Evolutionary conservation across 2,797 vertebrate species (phyloP).

Genomic region (Pteronotus mesoamericanus): DNA sequence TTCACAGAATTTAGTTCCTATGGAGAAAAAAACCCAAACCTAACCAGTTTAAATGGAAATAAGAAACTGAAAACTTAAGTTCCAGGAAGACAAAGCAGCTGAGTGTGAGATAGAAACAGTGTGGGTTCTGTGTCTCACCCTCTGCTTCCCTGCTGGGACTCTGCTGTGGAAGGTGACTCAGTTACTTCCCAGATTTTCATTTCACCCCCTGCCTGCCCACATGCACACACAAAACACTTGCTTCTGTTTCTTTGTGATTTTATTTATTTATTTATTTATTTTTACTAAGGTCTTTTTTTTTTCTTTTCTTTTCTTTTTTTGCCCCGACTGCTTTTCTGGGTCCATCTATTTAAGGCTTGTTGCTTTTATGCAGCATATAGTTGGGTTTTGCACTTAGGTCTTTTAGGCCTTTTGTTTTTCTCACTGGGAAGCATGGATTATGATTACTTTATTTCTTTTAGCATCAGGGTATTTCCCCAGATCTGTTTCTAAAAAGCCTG

Average conservation of each 20-base stretch:
- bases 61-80: neutral
- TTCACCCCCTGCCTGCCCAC: neutral
- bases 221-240: neutral
- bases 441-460: constrained; percentile 8
- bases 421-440: neutral
- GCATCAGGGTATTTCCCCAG: neutral
- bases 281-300: no score
- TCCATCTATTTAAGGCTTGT: neutral
- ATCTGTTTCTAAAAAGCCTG: neutral
- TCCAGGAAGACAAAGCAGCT: neutral
- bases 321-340: neutral
- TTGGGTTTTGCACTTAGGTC: neutral
- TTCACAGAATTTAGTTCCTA: neutral
- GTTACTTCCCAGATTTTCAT: constrained; percentile 22
- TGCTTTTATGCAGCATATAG: neutral
- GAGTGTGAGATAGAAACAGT: neutral
- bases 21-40: neutral
- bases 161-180: constrained; percentile 10
- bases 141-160: neutral
- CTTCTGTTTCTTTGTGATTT: constrained; percentile 21
- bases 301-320: constrained; percentile 46
- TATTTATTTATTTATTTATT: no score
- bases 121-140: neutral
- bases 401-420: neutral
- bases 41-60: neutral